Conservation (phyloP, 2,888 invertebrate species). For the Rapana venosa region DNA sequence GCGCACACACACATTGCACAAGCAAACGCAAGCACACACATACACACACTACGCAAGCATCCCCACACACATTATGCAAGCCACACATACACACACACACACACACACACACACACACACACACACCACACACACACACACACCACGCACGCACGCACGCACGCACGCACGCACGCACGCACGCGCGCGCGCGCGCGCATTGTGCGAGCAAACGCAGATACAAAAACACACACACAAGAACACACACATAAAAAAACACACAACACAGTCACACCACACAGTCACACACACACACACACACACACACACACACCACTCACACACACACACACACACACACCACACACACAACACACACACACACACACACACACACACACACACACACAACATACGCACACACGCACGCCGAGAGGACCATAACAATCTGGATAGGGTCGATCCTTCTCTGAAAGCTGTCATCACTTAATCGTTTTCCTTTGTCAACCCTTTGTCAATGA, state of each 20-base stretch:
- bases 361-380: conserved; percentile 19
- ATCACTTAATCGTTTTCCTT: no score
- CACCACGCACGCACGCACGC: not conserved
- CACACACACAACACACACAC: conserved; percentile 9
- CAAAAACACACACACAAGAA: not conserved
- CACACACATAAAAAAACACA: not conserved
- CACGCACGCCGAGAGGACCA: not conserved
- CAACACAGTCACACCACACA: not conserved
- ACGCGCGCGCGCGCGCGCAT: not conserved
- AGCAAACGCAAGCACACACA: no score
- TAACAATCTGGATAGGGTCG: no score
- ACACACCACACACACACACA: not conserved
- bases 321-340: conserved; percentile 10
- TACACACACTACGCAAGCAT: no score
- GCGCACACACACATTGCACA: no score
- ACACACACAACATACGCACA: conserved; percentile 11
- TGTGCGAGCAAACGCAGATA: not conserved
- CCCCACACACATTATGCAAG: no score
- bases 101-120: no score
- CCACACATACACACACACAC: no score
- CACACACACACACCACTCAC: conserved; percentile 31
- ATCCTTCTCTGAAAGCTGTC: no score
- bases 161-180: not conserved
- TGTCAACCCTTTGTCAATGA: no score
- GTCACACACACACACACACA: not conserved